A percentile compares a stretch with the other conserved stretches of the same genome.
Evolutionary conservation across 1,140 invertebrate species (phyloP).

Genomic region (Pogonomyrmex californicus): DNA sequence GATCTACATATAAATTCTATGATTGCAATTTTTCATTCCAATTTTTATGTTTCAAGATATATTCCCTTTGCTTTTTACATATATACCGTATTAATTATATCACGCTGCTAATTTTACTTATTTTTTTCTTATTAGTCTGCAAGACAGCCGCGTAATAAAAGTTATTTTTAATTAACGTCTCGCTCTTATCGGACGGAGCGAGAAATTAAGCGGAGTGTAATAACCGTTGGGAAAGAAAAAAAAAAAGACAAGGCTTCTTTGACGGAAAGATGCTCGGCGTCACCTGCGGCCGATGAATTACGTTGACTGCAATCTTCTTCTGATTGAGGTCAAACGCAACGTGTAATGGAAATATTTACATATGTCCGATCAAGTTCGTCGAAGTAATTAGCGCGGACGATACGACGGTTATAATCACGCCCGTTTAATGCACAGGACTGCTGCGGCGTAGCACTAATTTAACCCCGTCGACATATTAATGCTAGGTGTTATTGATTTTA

Average conservation of each 20-base stretch:
- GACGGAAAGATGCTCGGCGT: background rate
- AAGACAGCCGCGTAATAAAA: background rate
- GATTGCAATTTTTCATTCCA: background rate
- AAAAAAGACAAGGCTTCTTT: background rate
- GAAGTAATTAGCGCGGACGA: constrained; percentile 1
- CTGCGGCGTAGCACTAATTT: background rate
- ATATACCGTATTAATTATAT: background rate
- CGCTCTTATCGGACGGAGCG: background rate
- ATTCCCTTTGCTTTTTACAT: background rate
- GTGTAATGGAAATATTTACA: constrained; percentile 46
- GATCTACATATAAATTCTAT: background rate
- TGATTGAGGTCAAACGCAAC: background rate
- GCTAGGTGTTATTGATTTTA: constrained; percentile 42
- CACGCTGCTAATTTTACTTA: too few relatives aligned
- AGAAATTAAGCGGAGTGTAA: constrained; percentile 5
- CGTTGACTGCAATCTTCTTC: background rate
- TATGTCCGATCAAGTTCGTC: background rate
- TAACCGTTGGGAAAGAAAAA: background rate
- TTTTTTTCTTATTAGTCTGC: too few relatives aligned
- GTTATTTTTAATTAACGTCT: constrained; percentile 11
- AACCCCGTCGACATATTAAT: constrained; percentile 8
- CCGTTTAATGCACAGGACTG: constrained; percentile 2
- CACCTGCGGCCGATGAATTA: constrained; percentile 2
- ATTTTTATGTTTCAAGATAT: background rate
- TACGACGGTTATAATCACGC: constrained; percentile 19